phyloP scores from a whole-genome alignment of 2,113 vertebrate genomes.

The Phalacrocorax pelagicus region DNA sequence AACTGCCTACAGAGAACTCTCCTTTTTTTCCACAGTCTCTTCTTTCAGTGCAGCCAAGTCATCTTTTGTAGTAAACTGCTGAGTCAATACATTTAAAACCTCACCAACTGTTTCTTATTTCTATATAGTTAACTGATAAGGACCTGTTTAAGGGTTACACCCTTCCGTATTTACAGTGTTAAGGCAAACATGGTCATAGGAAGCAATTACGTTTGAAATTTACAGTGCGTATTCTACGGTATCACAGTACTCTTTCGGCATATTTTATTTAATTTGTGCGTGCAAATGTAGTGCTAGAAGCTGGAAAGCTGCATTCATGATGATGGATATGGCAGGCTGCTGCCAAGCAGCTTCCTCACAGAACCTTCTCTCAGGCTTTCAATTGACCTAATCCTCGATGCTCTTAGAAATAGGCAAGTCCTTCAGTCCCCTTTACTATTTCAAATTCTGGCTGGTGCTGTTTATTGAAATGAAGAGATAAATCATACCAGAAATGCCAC shows the following conservation, averaged over 20 bases:
- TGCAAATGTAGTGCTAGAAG: not conserved
- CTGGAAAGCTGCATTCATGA: not conserved
- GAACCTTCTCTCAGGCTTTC: not conserved
- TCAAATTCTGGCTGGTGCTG: not conserved
- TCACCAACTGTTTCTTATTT: slow-evolving; percentile 44
- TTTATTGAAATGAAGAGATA: not conserved
- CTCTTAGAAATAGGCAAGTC: not conserved
- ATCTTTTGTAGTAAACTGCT: slow-evolving; percentile 34
- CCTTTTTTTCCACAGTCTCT: not conserved
- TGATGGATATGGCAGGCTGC: not conserved
- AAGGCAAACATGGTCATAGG: slow-evolving; percentile 26
- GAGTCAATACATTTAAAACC: slow-evolving; percentile 40
- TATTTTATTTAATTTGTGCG: not conserved
- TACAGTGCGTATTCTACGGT: not conserved
- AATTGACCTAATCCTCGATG: not conserved
- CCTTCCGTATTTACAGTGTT: slow-evolving; percentile 44
- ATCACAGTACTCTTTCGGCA: not conserved
- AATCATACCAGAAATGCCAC: not conserved
- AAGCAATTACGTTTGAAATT: slow-evolving; percentile 16
- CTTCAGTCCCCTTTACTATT: not conserved
- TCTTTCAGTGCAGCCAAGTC: not conserved
- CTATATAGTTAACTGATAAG: slow-evolving; percentile 47
- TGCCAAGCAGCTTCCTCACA: not conserved
- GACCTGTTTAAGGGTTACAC: slow-evolving; percentile 28
- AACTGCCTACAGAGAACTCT: not conserved